Conservation (phyloP, 2,113 vertebrate species). For the Probosciger aterrimus region DNA sequence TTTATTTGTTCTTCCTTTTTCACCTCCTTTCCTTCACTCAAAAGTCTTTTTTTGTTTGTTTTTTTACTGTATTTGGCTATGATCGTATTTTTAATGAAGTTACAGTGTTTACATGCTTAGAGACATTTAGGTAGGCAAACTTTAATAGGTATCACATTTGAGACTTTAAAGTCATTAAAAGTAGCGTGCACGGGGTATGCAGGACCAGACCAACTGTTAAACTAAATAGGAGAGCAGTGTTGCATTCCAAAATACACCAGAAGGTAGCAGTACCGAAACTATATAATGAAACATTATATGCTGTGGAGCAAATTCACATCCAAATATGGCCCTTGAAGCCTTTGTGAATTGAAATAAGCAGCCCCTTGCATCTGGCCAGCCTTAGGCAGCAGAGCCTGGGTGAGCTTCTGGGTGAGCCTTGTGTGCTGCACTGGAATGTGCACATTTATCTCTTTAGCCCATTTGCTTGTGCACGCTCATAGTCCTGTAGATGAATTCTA, state of each 20-base stretch:
- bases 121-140: not conserved
- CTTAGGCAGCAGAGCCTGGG: not conserved
- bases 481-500: not conserved
- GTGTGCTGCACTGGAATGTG: not conserved
- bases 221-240: not conserved
- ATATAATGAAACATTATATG: not conserved
- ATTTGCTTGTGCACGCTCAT: accelerated
- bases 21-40: not conserved
- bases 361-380: not conserved
- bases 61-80: not conserved
- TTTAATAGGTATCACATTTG: not conserved
- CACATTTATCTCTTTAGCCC: not conserved
- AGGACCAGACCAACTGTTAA: not conserved
- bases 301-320: not conserved
- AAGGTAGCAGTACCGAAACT: not conserved
- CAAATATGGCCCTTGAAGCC: not conserved
- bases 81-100: not conserved
- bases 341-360: not conserved
- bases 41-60: not conserved
- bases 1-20: not conserved
- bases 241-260: not conserved
- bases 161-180: not conserved
- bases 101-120: not conserved
- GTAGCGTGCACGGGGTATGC: not conserved
- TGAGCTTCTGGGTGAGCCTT: not conserved